phyloP scores from a whole-genome alignment of 2,888 invertebrate species.

The Synanthedon formicaeformis region DNA sequence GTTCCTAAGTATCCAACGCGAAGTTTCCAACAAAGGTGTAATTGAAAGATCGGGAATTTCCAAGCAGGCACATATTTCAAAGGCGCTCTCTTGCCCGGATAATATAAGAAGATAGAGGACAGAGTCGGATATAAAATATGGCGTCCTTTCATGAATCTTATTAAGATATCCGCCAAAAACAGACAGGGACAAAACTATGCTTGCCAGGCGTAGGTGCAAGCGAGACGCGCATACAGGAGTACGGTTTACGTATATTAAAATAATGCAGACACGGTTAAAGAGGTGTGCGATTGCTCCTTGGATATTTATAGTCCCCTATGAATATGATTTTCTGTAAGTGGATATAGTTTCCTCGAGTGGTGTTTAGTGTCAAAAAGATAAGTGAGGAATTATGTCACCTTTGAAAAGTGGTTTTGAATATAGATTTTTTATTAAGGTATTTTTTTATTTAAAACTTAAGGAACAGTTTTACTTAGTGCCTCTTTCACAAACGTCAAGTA shows the following conservation, averaged over 20 bases:
- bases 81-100: conserved; percentile 58
- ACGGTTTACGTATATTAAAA: conserved; percentile 67
- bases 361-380: conserved; percentile 35
- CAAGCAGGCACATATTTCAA: conserved; percentile 68
- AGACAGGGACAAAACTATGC: conserved; percentile 39
- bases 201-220: conserved; percentile 13
- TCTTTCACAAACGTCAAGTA: no score
- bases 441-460: no score
- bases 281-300: conserved; percentile 46
- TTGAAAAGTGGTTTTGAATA: no score
- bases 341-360: conserved; percentile 47
- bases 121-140: conserved; percentile 82
- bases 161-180: conserved; percentile 80
- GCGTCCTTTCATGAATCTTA: conserved; percentile 87
- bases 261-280: conserved; percentile 65
- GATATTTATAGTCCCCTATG: conserved; percentile 63
- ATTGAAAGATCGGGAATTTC: conserved; percentile 70
- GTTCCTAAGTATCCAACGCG: no score
- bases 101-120: conserved; percentile 73
- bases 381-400: no score
- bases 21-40: conserved; percentile 55
- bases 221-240: conserved; percentile 23
- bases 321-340: conserved; percentile 67
- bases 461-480: no score
- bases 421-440: no score